phyloP scores from a whole-genome alignment of 2,113 vertebrate species.

The Chionodraco myersi region DNA sequence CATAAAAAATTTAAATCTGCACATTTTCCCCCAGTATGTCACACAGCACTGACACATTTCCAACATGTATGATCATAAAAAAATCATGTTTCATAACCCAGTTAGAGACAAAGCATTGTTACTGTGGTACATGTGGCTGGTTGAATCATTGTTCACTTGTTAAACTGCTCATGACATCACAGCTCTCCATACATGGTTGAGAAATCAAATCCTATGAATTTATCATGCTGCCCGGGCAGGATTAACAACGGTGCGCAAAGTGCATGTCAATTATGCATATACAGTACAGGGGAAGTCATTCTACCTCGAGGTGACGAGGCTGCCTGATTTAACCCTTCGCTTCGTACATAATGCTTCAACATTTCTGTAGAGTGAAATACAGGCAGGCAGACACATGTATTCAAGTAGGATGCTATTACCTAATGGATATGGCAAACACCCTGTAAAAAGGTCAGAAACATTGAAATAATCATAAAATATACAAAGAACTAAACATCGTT shows the following conservation, averaged over 20 bases:
- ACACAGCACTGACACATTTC: not conserved
- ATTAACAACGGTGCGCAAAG: slow-evolving; percentile 59
- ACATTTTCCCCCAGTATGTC: not conserved
- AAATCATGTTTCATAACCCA: slow-evolving; percentile 10
- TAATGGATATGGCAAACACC: too few relatives aligned
- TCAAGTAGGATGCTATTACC: not conserved
- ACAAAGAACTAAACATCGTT: not conserved
- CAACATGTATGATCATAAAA: slow-evolving; percentile 16
- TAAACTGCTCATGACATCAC: slow-evolving; percentile 44
- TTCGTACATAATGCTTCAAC: slow-evolving; percentile 21
- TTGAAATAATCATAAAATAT: not conserved
- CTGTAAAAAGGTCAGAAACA: too few relatives aligned
- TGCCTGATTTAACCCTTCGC: slow-evolving; percentile 46
- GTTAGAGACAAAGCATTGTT: not conserved
- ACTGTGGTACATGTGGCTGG: slow-evolving; percentile 15
- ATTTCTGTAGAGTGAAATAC: slow-evolving; percentile 30
- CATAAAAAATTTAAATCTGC: slow-evolving; percentile 3
- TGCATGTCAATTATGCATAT: slow-evolving; percentile 77
- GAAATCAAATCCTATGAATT: slow-evolving; percentile 71
- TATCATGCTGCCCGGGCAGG: slow-evolving; percentile 64
- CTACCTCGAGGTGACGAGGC: slow-evolving; percentile 50
- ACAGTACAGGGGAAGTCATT: slow-evolving; percentile 43
- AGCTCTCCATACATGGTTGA: slow-evolving; percentile 46
- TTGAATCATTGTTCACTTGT: slow-evolving; percentile 43
- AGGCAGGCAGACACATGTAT: not conserved